These are phyloP conservation scores for Solea senegalensis DNA, from an alignment of 2,113 vertebrate species.

Conservation along the genomic window DNA sequence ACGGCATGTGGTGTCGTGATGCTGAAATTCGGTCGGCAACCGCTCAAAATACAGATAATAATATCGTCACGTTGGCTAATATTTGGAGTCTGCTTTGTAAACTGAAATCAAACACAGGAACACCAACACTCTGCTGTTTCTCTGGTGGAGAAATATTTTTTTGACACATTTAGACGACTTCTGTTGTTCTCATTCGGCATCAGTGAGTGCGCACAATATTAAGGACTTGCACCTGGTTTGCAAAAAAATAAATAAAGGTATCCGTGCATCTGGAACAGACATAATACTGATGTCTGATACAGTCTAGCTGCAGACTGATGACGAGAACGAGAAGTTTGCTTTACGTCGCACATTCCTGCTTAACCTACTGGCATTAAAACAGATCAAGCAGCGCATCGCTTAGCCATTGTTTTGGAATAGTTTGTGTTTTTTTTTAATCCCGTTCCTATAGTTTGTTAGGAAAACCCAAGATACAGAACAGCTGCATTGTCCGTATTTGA, in stretches of 20 bases:
- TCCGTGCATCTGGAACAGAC: constrained; percentile 30
- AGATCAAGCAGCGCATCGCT: constrained; percentile 18
- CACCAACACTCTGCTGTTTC: not conserved
- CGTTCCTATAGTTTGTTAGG: constrained; percentile 1
- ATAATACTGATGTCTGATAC: constrained; percentile 29
- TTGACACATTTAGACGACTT: not conserved
- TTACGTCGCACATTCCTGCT: constrained; percentile 22
- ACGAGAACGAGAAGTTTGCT: constrained; percentile 18
- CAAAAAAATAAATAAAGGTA: constrained; percentile 29
- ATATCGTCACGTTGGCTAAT: constrained; percentile 13
- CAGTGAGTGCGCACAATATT: constrained; percentile 31
- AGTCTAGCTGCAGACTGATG: constrained; percentile 35
- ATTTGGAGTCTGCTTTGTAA: not conserved
- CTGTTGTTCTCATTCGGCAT: constrained; percentile 40
- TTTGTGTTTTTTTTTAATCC: constrained; percentile 3
- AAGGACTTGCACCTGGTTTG: constrained; percentile 29
- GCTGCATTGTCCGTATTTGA: constrained; percentile 2
- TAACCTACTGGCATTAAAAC: not conserved
- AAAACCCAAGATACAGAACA: not conserved
- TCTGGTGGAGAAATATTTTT: constrained; percentile 11
- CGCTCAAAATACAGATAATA: not conserved
- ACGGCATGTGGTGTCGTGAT: constrained; percentile 8
- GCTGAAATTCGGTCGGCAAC: constrained; percentile 39
- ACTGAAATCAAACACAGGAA: not conserved
- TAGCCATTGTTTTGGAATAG: not conserved